Base-by-base conservation (phyloP, 2,113 vertebrate genomes). In the Psophia crepitans region DNA sequence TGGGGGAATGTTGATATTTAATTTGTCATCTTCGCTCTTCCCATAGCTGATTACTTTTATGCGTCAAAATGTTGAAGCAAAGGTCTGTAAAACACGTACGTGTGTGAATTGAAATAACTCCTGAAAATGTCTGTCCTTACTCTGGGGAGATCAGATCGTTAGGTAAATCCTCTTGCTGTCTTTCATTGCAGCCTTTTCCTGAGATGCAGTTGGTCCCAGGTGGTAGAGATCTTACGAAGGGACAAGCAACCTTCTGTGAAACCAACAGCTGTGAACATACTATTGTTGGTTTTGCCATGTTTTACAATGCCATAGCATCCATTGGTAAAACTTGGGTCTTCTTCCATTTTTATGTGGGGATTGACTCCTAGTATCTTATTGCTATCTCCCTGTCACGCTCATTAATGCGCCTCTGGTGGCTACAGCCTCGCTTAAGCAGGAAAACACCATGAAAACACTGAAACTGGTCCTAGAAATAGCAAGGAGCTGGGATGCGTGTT, bases 341-440 rank as follows among this genome's bases (percentile, higher is more conserved):
- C 35, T 54, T 49, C 35, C 20, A 17, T 57, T 85, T 85, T 69
- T 79, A 16, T 41, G 6, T 22, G 24, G 23, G 5, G 18, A 22
- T 33, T 53, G 39, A 22, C 12, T 61, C 30, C 27, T 49, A 2
- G 6, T 44, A 11, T 27, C 13, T 33, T 26, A 49, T 1, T 2
- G 8, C 0, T 32, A 19, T 7, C 7, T 70, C 35, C 21, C 20
- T 49, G 7, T n/a, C 26, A 39, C 0, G 0, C 8, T 78, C 3
- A 1, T 13, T 26, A 61, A 26, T 7, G 7, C 0, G 2, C 32
- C 41, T 69, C 9, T 53, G 32, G 9, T 35, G 26, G 49, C 41
- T 84, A 68, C 41, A 28, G 8, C 11, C 35, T 44, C 2, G 3
- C 22, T 65, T 48, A 21, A 48, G 23, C 41, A 79, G 51, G 57